Conservation (phyloP, 2,888 invertebrate genomes). For the Falcaria lacertinaria region DNA sequence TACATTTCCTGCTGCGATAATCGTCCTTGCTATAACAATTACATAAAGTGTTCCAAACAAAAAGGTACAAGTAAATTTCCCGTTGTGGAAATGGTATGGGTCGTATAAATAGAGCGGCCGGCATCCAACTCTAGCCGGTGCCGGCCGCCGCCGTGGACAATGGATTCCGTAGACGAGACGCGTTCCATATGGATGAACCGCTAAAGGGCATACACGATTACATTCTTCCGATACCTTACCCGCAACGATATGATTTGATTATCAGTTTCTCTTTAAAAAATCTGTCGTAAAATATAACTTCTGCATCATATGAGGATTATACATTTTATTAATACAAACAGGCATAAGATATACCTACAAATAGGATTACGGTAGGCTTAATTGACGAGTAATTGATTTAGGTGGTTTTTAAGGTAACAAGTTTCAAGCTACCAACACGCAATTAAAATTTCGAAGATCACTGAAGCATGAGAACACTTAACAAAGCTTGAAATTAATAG, state of each 20-base stretch:
- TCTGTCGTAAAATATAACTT: not conserved
- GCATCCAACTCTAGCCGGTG: constrained; percentile 36
- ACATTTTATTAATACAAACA: not conserved
- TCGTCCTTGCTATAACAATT: constrained; percentile 9
- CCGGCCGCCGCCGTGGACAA: constrained; percentile 59
- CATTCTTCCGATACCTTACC: constrained; percentile 35
- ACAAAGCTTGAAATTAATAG: constrained; percentile 9
- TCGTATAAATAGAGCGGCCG: constrained; percentile 63
- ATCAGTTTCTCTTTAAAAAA: constrained; percentile 5
- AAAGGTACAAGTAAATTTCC: constrained; percentile 40
- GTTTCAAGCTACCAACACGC: constrained; percentile 7
- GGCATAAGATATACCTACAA: not conserved
- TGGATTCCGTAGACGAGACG: constrained; percentile 71
- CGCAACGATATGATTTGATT: constrained; percentile 23
- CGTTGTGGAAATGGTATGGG: constrained; percentile 54
- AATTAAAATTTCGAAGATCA: constrained; percentile 6
- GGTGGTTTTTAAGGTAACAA: not conserved
- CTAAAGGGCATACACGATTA: constrained; percentile 58
- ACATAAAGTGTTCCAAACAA: constrained; percentile 32
- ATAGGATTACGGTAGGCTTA: not conserved
- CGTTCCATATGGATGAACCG: constrained; percentile 74
- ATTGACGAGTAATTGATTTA: not conserved
- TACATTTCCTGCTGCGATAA: not conserved
- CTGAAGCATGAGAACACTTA: constrained; percentile 8
- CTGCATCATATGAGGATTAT: not conserved